Percentiles rank a stretch among this genome's conserved stretches.
Conservation (phyloP, 2,888 invertebrate species). For the Tetragonula carbonaria region DNA sequence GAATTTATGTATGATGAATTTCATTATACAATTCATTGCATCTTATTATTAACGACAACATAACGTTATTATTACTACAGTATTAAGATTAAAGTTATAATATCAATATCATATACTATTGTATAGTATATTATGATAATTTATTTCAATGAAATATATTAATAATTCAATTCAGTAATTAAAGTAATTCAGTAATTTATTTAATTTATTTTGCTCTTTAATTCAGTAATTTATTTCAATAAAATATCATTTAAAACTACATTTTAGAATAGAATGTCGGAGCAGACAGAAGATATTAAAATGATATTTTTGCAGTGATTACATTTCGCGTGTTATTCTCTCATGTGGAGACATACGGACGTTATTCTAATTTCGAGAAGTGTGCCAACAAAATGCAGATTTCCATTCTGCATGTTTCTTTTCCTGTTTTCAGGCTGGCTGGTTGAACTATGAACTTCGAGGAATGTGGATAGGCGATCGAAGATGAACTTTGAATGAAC, state of each 20-base stretch:
- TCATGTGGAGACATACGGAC: background rate
- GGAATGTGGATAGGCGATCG: background rate
- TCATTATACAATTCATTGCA: no score
- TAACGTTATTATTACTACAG: no score
- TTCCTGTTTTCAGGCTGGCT: background rate
- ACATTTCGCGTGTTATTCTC: background rate
- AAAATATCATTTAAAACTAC: background rate
- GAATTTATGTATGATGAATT: no score
- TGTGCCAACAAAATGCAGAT: background rate
- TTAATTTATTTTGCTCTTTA: no score
- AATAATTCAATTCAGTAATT: no score
- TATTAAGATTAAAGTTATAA: no score
- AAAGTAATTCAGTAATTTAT: no score
- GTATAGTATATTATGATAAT: no score
- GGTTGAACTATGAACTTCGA: background rate
- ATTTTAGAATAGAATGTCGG: background rate
- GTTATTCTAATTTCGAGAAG: background rate
- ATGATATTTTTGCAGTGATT: background rate
- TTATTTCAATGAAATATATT: no score
- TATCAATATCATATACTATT: no score
- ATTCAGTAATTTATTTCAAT: background rate
- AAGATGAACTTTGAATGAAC: background rate
- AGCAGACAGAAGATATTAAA: background rate
- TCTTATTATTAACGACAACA: no score
- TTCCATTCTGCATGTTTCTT: background rate